These are phyloP conservation scores for Malurus elegans DNA, from an alignment of 2,113 vertebrate species.

Conservation along the genomic window DNA sequence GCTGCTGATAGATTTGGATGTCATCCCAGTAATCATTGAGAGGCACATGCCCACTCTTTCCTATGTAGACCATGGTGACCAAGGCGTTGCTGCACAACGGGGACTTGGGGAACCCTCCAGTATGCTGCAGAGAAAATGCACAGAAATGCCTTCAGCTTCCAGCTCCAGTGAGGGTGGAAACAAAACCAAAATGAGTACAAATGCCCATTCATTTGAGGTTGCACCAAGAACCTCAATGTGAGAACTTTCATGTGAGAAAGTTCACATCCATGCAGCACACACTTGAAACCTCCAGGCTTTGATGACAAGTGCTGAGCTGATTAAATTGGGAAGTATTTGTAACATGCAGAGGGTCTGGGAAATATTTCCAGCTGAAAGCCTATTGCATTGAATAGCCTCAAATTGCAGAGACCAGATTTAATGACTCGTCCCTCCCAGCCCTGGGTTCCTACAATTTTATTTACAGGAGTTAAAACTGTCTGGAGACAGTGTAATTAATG, in stretches of 20 bases:
- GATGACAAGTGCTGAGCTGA: background rate
- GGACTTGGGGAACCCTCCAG: conserved; percentile 71
- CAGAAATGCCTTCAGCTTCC: background rate
- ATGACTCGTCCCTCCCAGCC: background rate
- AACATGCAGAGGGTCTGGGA: background rate
- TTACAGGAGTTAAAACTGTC: background rate
- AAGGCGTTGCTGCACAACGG: conserved; percentile 76
- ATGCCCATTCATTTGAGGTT: no score
- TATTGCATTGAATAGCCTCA: background rate
- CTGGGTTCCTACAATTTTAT: background rate
- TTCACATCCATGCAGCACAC: fast-evolving
- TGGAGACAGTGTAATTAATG: background rate
- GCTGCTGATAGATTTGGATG: conserved; percentile 90
- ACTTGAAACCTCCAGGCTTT: background rate
- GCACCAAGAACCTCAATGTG: no score
- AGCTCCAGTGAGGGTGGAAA: background rate
- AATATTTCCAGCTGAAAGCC: background rate
- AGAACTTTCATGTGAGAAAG: no score
- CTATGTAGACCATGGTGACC: conserved; percentile 87
- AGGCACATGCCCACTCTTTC: conserved; percentile 82
- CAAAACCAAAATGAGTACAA: no score
- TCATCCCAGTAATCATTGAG: conserved; percentile 80
- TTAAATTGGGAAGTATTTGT: background rate
- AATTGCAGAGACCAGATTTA: background rate
- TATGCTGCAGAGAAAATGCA: conserved; percentile 70